Evolutionary conservation across 2,797 vertebrate genomes (phyloP), one percentile per base, ranked within the genome.

Genomic region (Coracias cyanogaster): DNA sequence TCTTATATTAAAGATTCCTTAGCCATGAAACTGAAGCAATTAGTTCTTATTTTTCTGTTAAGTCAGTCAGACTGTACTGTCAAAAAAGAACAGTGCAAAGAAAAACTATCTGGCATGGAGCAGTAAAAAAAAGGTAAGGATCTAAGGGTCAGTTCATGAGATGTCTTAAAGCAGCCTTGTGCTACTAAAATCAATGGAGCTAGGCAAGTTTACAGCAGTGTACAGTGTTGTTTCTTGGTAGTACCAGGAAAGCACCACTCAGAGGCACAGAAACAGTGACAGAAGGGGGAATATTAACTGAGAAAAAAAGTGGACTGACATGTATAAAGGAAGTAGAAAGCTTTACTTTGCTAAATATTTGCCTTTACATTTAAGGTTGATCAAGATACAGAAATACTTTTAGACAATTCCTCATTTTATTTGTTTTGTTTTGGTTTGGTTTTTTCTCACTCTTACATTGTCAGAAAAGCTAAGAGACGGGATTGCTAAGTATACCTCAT

Each of bases 21-120:
- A 0, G 57, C 52, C 61, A 77, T 87, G 82, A 92, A 94, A 85
- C 61, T 20, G 48, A 95, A 82, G 54, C 37, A 80, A 81, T 80
- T 89, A 89, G 11, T 70, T 90, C n/a, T 29, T 93, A 62, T 66
- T 93, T 82, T 93, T 81, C 49, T 80, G 16, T 72, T 70, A 78
- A 67, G 29, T 85, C 89, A 61, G 52, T 86, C 49, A 70, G 58
- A 67, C 45, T 73, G 21, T 76, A 22, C 22, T 89, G 74, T 84
- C 77, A 90, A 89, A 87, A 86, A 62, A 46, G 55, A 78, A 67
- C 33, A 49, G 5, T 29, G 21, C 7, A 35, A 82, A 80, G 41
- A 87, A 70, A 94, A 92, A 71, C 54, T 55, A 49, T 67, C 29
- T 57, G 37, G 8, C 31, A 37, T 16, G 3, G 5, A 73, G 39